phyloP scores from a whole-genome alignment of 1,140 invertebrate species.

The Brachionus paranguensis region DNA sequence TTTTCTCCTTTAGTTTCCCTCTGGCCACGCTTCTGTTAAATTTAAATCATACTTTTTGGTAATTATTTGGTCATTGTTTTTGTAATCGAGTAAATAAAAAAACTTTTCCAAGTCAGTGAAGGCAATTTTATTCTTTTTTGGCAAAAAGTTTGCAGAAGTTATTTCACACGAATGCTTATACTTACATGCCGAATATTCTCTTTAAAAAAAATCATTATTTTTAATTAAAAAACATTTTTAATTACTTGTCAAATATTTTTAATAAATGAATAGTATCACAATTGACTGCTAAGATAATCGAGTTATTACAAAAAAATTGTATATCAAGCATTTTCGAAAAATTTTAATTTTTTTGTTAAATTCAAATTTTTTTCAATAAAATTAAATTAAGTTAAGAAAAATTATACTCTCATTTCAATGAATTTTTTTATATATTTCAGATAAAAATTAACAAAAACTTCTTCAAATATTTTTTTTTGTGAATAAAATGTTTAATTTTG shows the following conservation, averaged over 20 bases:
- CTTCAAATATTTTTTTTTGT: neutral
- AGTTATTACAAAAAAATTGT: neutral
- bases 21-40: no score
- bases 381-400: no score
- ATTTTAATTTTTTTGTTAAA: neutral
- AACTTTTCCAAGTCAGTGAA: conserved; percentile 1
- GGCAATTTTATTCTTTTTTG: neutral
- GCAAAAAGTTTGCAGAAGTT: neutral
- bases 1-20: no score
- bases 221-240: neutral
- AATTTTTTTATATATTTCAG: neutral
- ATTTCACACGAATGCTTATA: neutral
- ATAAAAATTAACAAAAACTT: neutral
- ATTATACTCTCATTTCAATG: no score
- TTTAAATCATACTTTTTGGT: neutral
- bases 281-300: neutral
- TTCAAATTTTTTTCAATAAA: neutral
- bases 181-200: neutral
- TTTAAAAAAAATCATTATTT: neutral
- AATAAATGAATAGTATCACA: neutral
- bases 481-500: neutral
- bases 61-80: neutral
- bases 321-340: neutral
- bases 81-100: neutral
- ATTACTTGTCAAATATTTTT: neutral